Conservation (phyloP, 35 echinoderm and acorn worm species). For the Lytechinus pictus region DNA sequence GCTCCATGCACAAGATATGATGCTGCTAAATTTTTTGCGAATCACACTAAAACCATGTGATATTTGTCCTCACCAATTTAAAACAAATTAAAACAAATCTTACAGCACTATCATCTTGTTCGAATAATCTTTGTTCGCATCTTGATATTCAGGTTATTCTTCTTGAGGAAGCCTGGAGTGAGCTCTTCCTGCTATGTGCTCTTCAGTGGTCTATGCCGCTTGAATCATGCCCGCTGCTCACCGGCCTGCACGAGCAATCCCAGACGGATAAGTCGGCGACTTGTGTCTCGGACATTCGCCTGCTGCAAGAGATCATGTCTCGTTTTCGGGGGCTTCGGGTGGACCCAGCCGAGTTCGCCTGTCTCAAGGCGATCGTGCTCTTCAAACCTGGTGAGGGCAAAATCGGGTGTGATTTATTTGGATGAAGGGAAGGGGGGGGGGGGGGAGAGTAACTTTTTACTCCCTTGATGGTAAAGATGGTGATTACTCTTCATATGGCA, state of each 20-base stretch:
- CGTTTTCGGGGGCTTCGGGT: slow-evolving; percentile 77
- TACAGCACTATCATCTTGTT: too few relatives aligned
- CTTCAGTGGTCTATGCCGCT: slow-evolving; percentile 99
- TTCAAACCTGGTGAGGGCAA: slow-evolving; percentile 87
- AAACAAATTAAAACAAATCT: too few relatives aligned
- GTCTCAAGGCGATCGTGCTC: slow-evolving; percentile 91
- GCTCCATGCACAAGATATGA: too few relatives aligned
- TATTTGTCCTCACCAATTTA: too few relatives aligned
- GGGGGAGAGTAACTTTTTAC: background rate
- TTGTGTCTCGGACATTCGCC: slow-evolving; percentile 70
- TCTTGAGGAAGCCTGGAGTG: slow-evolving; percentile 98
- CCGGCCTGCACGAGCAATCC: slow-evolving; percentile 58
- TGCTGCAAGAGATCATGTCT: slow-evolving; percentile 83
- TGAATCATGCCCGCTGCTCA: slow-evolving; percentile 88
- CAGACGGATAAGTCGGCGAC: slow-evolving; percentile 61
- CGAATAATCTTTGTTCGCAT: background rate
- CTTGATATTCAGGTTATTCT: slow-evolving; percentile 79
- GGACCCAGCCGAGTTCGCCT: slow-evolving; percentile 97
- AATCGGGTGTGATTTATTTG: background rate
- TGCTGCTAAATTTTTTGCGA: too few relatives aligned
- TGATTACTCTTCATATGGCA: too few relatives aligned
- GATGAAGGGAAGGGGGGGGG: background rate
- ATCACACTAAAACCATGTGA: too few relatives aligned
- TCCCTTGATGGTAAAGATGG: too few relatives aligned
- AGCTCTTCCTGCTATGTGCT: slow-evolving; percentile 91